phyloP scores from a whole-genome alignment of 92 coral and sea anemone genomes.

The Anthopleura xanthogrammica region DNA sequence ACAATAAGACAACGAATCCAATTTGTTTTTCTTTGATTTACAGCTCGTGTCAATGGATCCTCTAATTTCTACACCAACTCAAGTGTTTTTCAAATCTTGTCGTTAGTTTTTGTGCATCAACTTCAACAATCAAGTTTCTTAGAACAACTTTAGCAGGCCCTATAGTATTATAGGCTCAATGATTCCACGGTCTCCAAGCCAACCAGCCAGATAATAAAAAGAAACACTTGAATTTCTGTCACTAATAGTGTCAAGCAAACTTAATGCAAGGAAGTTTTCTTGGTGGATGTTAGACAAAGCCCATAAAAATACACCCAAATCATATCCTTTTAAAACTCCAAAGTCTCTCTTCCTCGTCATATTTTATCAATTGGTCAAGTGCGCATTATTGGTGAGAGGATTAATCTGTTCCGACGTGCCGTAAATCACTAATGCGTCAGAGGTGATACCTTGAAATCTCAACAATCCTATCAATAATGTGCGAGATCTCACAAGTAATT shows the following conservation, averaged over 20 bases:
- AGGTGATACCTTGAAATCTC: conserved; percentile 5
- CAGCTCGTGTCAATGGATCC: conserved; percentile 20
- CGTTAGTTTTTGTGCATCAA: not conserved
- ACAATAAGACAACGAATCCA: conserved; percentile 58
- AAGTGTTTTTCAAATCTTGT: not conserved
- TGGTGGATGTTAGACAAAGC: conserved; percentile 38
- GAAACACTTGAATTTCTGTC: conserved; percentile 23
- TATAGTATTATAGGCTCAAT: not conserved
- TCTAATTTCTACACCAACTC: not conserved
- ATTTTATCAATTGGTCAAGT: conserved; percentile 24
- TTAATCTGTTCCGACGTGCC: conserved; percentile 35
- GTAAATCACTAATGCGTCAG: conserved; percentile 18
- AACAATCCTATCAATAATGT: conserved; percentile 27
- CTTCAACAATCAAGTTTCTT: not conserved
- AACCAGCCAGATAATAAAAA: conserved; percentile 19
- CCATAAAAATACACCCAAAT: conserved; percentile 16
- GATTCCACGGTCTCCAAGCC: conserved; percentile 32
- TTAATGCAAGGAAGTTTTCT: conserved; percentile 29
- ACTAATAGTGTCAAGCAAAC: conserved; percentile 36
- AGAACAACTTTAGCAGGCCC: not conserved
- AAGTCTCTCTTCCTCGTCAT: not conserved
- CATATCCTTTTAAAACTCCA: conserved; percentile 15
- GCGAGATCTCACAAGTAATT: conserved; percentile 48
- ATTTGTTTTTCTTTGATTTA: conserved; percentile 44
- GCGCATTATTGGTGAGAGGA: not conserved